Percentiles rank a stretch among this genome's conserved stretches.
phyloP scores from a whole-genome alignment of 2,113 vertebrate genomes.

The Phrynosoma blainvillii region DNA sequence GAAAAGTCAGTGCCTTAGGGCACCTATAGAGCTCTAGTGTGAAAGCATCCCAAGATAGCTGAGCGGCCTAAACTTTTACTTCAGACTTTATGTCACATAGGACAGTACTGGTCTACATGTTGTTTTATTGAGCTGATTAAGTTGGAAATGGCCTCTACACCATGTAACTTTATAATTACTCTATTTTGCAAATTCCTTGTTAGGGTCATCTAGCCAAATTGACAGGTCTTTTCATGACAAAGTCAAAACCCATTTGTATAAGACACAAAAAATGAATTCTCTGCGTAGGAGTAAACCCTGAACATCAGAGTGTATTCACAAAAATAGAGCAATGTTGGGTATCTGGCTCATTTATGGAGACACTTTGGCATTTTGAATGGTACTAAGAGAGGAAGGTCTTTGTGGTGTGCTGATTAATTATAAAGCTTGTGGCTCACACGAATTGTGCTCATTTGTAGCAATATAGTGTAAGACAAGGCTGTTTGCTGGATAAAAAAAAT shows the following conservation, averaged over 20 bases:
- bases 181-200: background rate
- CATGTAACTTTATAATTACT: background rate
- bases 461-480: background rate
- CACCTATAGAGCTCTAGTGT: background rate
- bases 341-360: background rate
- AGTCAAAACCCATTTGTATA: background rate
- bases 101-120: background rate
- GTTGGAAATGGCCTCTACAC: background rate
- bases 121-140: background rate
- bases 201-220: too few species aligned
- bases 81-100: background rate
- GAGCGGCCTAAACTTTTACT: background rate
- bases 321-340: background rate
- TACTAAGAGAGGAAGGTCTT: background rate
- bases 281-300: background rate
- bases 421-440: background rate
- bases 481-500: conserved; percentile 30
- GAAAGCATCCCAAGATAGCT: background rate
- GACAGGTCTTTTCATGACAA: background rate
- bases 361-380: background rate
- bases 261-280: background rate
- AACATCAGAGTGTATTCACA: background rate
- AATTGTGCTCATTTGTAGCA: background rate
- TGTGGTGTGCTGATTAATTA: conserved; percentile 18
- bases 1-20: background rate